phyloP scores from a whole-genome alignment of 2,888 invertebrate genomes.

The Papilio elwesi region DNA sequence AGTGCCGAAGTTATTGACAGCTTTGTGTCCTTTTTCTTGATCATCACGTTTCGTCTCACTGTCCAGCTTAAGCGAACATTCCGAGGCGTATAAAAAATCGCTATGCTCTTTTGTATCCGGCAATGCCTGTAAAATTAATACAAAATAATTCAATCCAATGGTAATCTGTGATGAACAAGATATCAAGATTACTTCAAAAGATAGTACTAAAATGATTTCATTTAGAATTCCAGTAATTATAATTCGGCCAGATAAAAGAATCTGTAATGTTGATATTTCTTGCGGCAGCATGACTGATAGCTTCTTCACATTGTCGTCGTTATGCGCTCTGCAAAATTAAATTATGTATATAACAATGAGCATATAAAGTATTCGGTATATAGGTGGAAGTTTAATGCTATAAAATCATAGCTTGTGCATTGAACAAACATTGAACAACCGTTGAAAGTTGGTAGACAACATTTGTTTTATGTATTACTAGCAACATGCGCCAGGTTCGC shows the following conservation, averaged over 20 bases:
- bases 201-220: conserved; percentile 64
- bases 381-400: no score
- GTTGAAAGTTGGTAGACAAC: no score
- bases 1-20: conserved; percentile 56
- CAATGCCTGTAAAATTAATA: conserved; percentile 55
- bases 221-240: conserved; percentile 75
- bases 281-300: conserved; percentile 50
- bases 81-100: conserved; percentile 67
- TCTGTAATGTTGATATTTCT: conserved; percentile 69
- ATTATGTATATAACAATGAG: background rate
- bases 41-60: conserved; percentile 61
- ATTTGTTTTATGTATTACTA: no score
- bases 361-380: no score
- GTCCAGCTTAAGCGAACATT: conserved; percentile 73
- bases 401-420: no score
- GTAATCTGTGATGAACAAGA: background rate
- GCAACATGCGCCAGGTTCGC: no score
- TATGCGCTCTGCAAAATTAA: conserved; percentile 52
- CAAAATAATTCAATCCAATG: conserved; percentile 46
- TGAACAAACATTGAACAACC: no score
- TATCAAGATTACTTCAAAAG: background rate
- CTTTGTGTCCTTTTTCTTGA: conserved; percentile 50
- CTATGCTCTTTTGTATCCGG: conserved; percentile 61
- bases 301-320: conserved; percentile 49
- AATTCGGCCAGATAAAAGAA: conserved; percentile 72